phyloP scores from a whole-genome alignment of 2,113 vertebrate genomes.

The Sakesphorus luctuosus region DNA sequence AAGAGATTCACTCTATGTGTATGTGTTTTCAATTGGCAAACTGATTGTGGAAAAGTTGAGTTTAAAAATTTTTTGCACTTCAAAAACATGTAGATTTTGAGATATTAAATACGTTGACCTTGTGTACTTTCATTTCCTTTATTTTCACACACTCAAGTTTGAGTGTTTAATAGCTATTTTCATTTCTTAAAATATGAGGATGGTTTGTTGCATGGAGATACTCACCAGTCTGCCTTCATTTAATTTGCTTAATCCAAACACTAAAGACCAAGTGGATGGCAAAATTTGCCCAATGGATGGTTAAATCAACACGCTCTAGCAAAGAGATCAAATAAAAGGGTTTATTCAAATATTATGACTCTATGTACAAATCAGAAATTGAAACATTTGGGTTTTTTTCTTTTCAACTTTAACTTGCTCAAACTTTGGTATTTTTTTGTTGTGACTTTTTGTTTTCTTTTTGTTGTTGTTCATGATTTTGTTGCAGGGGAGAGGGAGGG shows the following conservation, averaged over 20 bases:
- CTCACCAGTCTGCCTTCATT: background rate
- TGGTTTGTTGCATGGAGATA: background rate
- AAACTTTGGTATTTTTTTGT: background rate
- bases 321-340: background rate
- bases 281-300: background rate
- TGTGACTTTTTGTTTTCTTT: background rate
- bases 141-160: background rate
- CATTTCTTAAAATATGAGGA: background rate
- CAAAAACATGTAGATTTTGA: background rate
- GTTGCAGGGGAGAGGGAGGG: no score
- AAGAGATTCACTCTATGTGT: background rate
- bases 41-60: background rate
- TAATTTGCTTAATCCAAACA: background rate
- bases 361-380: background rate
- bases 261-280: background rate
- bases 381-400: fast-evolving
- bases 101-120: background rate
- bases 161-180: background rate
- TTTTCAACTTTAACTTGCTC: background rate
- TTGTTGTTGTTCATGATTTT: background rate
- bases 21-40: background rate
- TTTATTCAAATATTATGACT: background rate
- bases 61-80: background rate
- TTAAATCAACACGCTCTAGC: background rate
- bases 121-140: background rate